Base-by-base conservation (phyloP, 1,140 invertebrate species). In the Cyclargus thomasi region DNA sequence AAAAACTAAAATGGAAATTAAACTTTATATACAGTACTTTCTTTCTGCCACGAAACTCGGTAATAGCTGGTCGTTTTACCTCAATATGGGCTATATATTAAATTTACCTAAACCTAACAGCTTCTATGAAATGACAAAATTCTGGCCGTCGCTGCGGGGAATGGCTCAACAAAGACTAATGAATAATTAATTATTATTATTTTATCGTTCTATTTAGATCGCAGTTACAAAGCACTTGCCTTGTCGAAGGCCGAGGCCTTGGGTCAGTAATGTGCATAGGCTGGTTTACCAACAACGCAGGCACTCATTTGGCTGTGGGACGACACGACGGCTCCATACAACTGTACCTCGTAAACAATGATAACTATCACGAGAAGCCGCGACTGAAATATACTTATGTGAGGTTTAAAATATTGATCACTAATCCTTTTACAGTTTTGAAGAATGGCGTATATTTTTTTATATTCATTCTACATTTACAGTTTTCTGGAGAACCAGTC, bases 401-500 rank as follows among this genome's bases (percentile, higher is more conserved):
- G 72, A 53, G 85, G 78, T 70, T 62, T 22, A 22, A 29, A 29
- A 29, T 8, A 47, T 47, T 3, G 11, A 47, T 47, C 11, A 47
- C 29, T 29, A 29, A 29, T 29, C 1, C 29, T 8, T 29, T 3
- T 4, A 29, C 29, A 29, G 0, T 29, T 29, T 29, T 7, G 8
- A 29, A 3, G 29, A 29, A 1, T 29, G 29, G 5, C 29, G 47
- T 53, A 10, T 53, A 53, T 53, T 14, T n/a, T 14, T n/a, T n/a
- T 16, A 47, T 47, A 62, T 59, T 8, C 55, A 62, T 47, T 55
- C 62, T 72, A 17, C 63, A 67, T 11, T 77, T 74, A 23, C 65
- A 90, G 88, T 90, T 90, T 79, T 88, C 78, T 65, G 88, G 88
- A 16, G 88, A 90, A 68, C 88, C 88, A 16, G 79, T 90, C 1